Evolutionary conservation across 2,797 vertebrate species (phyloP).

Genomic region (Sebastes matsubarae): DNA sequence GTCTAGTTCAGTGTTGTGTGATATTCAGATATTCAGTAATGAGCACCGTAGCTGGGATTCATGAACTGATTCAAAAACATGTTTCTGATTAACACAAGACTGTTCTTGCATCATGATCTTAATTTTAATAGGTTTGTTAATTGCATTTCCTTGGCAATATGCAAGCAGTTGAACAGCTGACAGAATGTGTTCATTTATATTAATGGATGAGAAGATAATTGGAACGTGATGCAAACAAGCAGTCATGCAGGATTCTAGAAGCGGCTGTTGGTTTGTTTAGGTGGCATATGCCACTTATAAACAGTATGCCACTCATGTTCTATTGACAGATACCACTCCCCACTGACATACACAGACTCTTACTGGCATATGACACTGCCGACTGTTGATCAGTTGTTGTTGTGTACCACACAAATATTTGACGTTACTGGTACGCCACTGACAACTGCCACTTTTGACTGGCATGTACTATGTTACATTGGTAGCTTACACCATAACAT

Average conservation of each 20-base stretch:
- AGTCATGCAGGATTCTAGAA: not conserved
- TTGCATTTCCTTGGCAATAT: not conserved
- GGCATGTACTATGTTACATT: not conserved
- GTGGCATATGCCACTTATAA: not conserved
- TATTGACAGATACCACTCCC: not conserved
- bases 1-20: not conserved
- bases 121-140: not conserved
- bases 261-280: not conserved
- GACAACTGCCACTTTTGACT: not conserved
- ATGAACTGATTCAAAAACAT: not conserved
- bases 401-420: not conserved
- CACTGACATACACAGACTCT: not conserved
- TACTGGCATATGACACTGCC: not conserved
- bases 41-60: not conserved
- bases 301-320: not conserved
- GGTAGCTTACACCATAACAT: too few relatives aligned
- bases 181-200: not conserved
- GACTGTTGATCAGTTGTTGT: not conserved
- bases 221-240: not conserved
- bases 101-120: not conserved
- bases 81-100: not conserved
- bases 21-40: not conserved
- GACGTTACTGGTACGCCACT: too few relatives aligned
- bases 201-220: not conserved
- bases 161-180: not conserved